These are phyloP conservation scores for Mastacembelus armatus DNA, from an alignment of 2,797 vertebrate genomes.

Conservation along the genomic window DNA sequence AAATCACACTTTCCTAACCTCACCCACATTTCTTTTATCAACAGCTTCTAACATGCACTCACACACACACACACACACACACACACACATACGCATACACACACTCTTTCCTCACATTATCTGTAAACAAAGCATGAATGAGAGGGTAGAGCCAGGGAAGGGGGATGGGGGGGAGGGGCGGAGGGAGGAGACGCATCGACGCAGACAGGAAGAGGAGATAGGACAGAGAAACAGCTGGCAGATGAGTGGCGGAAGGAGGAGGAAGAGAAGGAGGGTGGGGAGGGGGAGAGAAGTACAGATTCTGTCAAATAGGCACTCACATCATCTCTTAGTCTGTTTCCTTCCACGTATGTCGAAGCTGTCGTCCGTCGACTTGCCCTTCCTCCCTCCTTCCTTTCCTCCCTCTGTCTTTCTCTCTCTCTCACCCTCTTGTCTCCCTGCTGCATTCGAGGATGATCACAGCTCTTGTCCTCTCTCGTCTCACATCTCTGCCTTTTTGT, in stretches of 20 bases:
- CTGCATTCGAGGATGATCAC: slow-evolving; percentile 57
- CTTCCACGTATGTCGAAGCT: slow-evolving; percentile 73
- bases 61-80: slow-evolving; percentile 21
- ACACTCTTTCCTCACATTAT: slow-evolving; percentile 41
- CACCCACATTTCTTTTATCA: slow-evolving; percentile 6
- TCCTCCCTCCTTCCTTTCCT: slow-evolving; percentile 45
- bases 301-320: slow-evolving; percentile 79
- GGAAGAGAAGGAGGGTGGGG: slow-evolving; percentile 35
- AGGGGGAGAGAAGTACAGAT: slow-evolving; percentile 28
- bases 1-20: slow-evolving; percentile 61
- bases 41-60: slow-evolving; percentile 8
- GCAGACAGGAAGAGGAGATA: slow-evolving; percentile 66
- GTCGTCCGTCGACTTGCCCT: slow-evolving; percentile 71
- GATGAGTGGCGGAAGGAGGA: slow-evolving; percentile 65
- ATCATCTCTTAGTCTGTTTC: slow-evolving; percentile 84
- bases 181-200: slow-evolving; percentile 45
- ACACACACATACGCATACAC: slow-evolving; percentile 29
- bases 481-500: slow-evolving; percentile 63
- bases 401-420: slow-evolving; percentile 14
- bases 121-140: slow-evolving; percentile 82
- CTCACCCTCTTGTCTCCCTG: slow-evolving; percentile 50
- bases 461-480: slow-evolving; percentile 60
- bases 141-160: slow-evolving; percentile 70
- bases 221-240: slow-evolving; percentile 66
- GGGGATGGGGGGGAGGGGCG: slow-evolving; percentile 6